Evolutionary conservation across 1,140 invertebrate genomes (phyloP).

Genomic region (Drosophila pseudoobscura): DNA sequence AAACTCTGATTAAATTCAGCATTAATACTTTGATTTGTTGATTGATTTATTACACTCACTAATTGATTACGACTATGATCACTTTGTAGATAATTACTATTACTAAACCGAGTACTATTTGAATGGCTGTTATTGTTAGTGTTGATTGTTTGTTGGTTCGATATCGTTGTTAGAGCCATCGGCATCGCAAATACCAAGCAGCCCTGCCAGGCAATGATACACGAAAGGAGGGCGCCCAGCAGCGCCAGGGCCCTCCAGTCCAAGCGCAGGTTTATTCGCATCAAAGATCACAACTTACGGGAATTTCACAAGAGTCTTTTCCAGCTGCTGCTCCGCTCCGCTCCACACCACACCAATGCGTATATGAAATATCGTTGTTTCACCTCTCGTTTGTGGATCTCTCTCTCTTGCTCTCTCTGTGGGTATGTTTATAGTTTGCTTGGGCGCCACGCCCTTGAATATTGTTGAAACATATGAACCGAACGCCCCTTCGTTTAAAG

Average conservation of each 20-base stretch:
- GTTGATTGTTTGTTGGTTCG: constrained; percentile 30
- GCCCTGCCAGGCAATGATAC: constrained; percentile 72
- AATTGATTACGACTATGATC: constrained; percentile 73
- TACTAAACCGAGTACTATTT: constrained; percentile 32
- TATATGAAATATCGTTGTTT: constrained; percentile 12
- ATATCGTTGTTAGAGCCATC: constrained; percentile 41
- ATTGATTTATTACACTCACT: constrained; percentile 55
- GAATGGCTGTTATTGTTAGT: constrained; percentile 31
- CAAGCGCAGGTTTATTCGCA: constrained; percentile 82
- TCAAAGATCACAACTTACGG: constrained; percentile 73
- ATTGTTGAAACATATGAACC: constrained; percentile 49
- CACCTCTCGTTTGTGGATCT: constrained; percentile 12
- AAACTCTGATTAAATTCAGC: constrained; percentile 77
- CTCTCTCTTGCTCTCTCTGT: constrained; percentile 21
- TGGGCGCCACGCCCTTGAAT: constrained; percentile 58
- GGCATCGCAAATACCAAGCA: constrained; percentile 72
- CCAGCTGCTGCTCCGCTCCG: constrained; percentile 11
- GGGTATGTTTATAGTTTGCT: constrained; percentile 42
- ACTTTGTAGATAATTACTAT: constrained; percentile 74
- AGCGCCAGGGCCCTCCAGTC: constrained; percentile 83
- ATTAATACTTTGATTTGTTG: constrained; percentile 75
- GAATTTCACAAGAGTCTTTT: constrained; percentile 48
- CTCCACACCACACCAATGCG: constrained; percentile 6
- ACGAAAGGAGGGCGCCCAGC: constrained; percentile 83
- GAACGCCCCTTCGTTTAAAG: constrained; percentile 49